phyloP scores from a whole-genome alignment of 2,113 vertebrate species.

The Etheostoma spectabile region DNA sequence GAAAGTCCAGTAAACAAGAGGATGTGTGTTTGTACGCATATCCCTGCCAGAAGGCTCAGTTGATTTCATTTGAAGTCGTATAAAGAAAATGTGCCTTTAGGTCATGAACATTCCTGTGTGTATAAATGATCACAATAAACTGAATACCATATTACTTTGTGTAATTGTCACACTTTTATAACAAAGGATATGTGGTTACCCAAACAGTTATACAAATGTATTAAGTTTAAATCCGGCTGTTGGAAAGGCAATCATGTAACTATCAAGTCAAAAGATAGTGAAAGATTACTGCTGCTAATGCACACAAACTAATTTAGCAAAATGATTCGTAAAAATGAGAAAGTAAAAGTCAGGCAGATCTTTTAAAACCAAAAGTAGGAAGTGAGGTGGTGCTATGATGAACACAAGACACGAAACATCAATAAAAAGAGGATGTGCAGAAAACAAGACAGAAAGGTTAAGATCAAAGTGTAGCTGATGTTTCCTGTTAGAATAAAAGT shows the following conservation, averaged over 20 bases:
- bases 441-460: background rate
- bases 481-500: background rate
- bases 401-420: background rate
- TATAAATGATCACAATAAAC: background rate
- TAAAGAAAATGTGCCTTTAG: background rate
- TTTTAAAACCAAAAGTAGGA: background rate
- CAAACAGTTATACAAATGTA: background rate
- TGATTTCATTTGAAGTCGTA: constrained; percentile 7
- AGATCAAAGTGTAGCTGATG: background rate
- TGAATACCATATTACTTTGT: background rate
- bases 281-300: background rate
- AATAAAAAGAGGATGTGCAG: constrained; percentile 9
- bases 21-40: constrained; percentile 1
- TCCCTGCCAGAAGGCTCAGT: background rate
- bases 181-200: background rate
- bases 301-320: background rate
- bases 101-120: background rate
- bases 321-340: background rate
- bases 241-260: background rate
- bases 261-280: background rate
- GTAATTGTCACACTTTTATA: background rate
- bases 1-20: constrained; percentile 4
- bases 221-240: background rate
- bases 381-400: background rate
- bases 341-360: background rate